phyloP scores from a whole-genome alignment of 2,113 vertebrate genomes.

The Platanista minor region DNA sequence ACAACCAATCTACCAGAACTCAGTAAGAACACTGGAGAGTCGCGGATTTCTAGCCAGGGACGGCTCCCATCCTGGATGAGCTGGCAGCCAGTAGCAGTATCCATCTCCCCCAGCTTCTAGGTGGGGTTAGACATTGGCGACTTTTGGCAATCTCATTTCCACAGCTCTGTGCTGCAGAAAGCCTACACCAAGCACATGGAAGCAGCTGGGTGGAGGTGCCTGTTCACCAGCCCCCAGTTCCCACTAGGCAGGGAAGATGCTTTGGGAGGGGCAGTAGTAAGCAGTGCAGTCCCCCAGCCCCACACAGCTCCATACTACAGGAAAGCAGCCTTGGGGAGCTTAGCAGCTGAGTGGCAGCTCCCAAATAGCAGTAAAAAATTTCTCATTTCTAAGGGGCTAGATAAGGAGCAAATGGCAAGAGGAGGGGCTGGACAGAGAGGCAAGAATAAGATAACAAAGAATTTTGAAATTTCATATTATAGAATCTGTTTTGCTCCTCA shows the following conservation, averaged over 20 bases:
- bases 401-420: not conserved
- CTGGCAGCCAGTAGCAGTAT: not conserved
- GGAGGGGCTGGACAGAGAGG: not conserved
- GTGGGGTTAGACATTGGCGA: not conserved
- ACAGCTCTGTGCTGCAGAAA: not conserved
- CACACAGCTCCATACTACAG: not conserved
- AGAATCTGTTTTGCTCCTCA: not conserved
- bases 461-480: not conserved
- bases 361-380: not conserved
- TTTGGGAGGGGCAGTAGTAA: not conserved
- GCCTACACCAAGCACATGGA: not conserved
- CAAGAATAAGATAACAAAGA: not conserved
- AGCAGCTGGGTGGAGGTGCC: not conserved
- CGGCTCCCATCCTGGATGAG: not conserved
- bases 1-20: not conserved
- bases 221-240: not conserved
- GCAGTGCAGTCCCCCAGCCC: not conserved
- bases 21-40: not conserved
- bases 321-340: not conserved
- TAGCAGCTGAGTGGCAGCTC: not conserved
- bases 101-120: not conserved
- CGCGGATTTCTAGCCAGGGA: not conserved
- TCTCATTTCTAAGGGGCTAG: not conserved
- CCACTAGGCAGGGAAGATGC: not conserved
- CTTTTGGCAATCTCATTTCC: not conserved